Conservation (phyloP, 2,797 vertebrate genomes). For the Agapornis canus region DNA sequence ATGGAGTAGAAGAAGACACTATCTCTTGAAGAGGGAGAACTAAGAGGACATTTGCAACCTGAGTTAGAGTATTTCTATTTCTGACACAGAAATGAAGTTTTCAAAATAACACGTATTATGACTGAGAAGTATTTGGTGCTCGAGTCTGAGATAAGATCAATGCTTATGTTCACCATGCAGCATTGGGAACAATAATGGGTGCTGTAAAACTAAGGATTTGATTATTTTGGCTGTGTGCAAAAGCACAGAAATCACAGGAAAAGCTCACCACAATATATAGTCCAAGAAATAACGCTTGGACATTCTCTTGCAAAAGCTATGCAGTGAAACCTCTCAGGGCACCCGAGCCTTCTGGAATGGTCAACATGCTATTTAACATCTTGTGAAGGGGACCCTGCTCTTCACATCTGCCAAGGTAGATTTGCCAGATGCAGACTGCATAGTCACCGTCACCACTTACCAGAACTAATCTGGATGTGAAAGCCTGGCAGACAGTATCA, state of each 20-base stretch:
- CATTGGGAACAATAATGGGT: accelerated
- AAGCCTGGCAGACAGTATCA: not conserved
- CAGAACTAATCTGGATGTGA: accelerated
- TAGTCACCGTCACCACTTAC: accelerated
- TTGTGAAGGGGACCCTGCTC: not conserved
- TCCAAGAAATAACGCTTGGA: not conserved
- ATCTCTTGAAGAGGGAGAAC: not conserved
- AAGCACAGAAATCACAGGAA: not conserved
- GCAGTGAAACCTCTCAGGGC: not conserved
- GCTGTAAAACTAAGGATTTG: not conserved
- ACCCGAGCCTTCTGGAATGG: not conserved
- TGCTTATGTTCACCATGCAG: accelerated
- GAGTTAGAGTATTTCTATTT: not conserved
- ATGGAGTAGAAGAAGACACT: not conserved
- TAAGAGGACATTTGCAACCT: not conserved
- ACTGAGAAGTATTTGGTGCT: not conserved
- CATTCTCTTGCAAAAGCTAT: not conserved
- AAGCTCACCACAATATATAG: accelerated
- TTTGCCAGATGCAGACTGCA: not conserved
- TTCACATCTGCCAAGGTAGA: not conserved
- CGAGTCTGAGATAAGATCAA: not conserved
- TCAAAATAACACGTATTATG: accelerated
- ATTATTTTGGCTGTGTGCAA: not conserved
- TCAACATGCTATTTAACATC: accelerated
- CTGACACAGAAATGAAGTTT: not conserved